These are phyloP conservation scores for Tetrax tetrax DNA, from an alignment of 2,113 vertebrate genomes.

Conservation along the genomic window DNA sequence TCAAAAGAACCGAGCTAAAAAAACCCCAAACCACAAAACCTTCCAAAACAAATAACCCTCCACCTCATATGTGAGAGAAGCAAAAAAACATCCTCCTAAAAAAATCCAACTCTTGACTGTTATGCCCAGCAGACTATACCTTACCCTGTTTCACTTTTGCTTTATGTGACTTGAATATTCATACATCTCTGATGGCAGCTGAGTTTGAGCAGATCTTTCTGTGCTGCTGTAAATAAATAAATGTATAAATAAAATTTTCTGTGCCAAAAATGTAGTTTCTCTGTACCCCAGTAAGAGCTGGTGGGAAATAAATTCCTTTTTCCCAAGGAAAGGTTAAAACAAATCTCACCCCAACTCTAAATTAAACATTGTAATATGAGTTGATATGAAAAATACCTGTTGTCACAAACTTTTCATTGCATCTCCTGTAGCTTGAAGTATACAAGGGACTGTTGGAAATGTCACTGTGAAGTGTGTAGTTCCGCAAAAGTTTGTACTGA, in stretches of 20 bases:
- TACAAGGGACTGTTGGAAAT: background rate
- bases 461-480: background rate
- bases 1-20: background rate
- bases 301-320: background rate
- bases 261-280: background rate
- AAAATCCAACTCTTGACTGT: background rate
- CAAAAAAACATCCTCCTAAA: background rate
- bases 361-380: background rate
- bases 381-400: background rate
- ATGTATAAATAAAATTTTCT: background rate
- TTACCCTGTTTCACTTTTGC: background rate
- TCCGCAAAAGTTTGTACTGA: background rate
- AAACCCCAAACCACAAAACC: background rate
- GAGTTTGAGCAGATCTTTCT: background rate
- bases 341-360: background rate
- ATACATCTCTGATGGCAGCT: background rate
- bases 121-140: background rate
- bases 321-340: background rate
- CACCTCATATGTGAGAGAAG: background rate
- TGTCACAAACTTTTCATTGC: background rate
- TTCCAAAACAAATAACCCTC: background rate
- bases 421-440: background rate
- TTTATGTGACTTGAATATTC: background rate
- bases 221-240: background rate
- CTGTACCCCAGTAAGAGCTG: background rate